phyloP scores from a whole-genome alignment of 1,140 invertebrate species.

The Dendrolimus punctatus region DNA sequence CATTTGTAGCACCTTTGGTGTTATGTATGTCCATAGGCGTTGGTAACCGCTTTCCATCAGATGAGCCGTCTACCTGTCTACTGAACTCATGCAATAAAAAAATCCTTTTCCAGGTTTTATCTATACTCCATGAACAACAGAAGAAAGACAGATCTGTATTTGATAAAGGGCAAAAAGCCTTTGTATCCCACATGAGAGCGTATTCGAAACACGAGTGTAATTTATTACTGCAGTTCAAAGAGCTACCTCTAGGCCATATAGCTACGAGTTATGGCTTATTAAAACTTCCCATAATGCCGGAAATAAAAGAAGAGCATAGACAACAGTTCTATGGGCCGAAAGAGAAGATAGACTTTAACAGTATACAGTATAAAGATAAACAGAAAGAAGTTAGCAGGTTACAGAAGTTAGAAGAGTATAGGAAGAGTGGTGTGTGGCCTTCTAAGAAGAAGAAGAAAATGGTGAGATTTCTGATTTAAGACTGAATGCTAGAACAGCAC shows the following conservation, averaged over 20 bases:
- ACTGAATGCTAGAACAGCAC: too few species aligned
- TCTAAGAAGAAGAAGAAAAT: slow-evolving; percentile 76
- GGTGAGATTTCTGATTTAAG: slow-evolving; percentile 8
- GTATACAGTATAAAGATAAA: slow-evolving; percentile 87
- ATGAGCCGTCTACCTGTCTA: too few species aligned
- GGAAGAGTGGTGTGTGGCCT: slow-evolving; percentile 86
- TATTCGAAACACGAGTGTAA: slow-evolving; percentile 98
- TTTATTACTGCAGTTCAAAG: slow-evolving; percentile 90
- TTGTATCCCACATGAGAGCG: slow-evolving; percentile 95
- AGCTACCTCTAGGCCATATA: slow-evolving; percentile 89
- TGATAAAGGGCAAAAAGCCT: slow-evolving; percentile 93
- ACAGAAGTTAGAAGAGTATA: slow-evolving; percentile 81
- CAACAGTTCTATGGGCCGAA: slow-evolving; percentile 78
- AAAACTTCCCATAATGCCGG: slow-evolving; percentile 95
- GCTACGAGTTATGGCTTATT: slow-evolving; percentile 92
- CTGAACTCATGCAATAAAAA: neutral
- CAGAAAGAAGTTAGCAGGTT: slow-evolving; percentile 82
- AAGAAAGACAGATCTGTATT: slow-evolving; percentile 82
- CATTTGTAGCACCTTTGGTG: too few species aligned
- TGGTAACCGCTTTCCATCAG: too few species aligned
- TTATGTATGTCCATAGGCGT: too few species aligned
- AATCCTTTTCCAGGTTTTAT: slow-evolving; percentile 34
- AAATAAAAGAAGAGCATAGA: slow-evolving; percentile 82
- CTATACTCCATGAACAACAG: slow-evolving; percentile 76
- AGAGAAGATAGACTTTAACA: slow-evolving; percentile 79